A percentile compares a stretch with the other conserved stretches of the same genome.
Conservation (phyloP, 2,113 vertebrate genomes). For the Labeo catla region DNA sequence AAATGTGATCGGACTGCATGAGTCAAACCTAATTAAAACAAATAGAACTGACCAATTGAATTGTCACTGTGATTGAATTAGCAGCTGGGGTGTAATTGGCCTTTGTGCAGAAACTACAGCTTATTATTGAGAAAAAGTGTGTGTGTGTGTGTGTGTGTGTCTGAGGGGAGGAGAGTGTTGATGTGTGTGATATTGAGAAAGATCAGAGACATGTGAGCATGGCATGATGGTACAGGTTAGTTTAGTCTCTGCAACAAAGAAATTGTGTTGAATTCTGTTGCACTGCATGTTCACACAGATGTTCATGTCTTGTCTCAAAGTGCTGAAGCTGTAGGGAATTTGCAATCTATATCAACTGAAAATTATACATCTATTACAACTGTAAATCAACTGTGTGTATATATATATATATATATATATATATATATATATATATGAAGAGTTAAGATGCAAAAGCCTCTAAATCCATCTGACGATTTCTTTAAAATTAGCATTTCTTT, state of each 20-base stretch:
- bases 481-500: too few relatives aligned
- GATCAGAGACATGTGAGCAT: conserved; percentile 30
- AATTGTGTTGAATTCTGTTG: not conserved
- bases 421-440: too few relatives aligned
- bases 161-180: not conserved
- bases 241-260: not conserved
- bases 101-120: conserved; percentile 52
- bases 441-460: too few relatives aligned
- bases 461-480: too few relatives aligned
- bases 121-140: not conserved
- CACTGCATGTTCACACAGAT: not conserved
- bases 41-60: conserved; percentile 75
- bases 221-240: not conserved
- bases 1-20: conserved; percentile 71
- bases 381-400: too few relatives aligned
- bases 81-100: conserved; percentile 68
- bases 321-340: too few relatives aligned
- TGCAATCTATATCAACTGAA: too few relatives aligned
- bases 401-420: too few relatives aligned
- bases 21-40: conserved; percentile 70
- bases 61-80: conserved; percentile 75
- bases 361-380: too few relatives aligned
- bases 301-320: not conserved
- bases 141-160: too few relatives aligned
- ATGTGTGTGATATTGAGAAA: conserved; percentile 6